These are phyloP conservation scores for Oncorhynchus gorbuscha DNA, from an alignment of 2,113 vertebrate species.

Conservation along the genomic window DNA sequence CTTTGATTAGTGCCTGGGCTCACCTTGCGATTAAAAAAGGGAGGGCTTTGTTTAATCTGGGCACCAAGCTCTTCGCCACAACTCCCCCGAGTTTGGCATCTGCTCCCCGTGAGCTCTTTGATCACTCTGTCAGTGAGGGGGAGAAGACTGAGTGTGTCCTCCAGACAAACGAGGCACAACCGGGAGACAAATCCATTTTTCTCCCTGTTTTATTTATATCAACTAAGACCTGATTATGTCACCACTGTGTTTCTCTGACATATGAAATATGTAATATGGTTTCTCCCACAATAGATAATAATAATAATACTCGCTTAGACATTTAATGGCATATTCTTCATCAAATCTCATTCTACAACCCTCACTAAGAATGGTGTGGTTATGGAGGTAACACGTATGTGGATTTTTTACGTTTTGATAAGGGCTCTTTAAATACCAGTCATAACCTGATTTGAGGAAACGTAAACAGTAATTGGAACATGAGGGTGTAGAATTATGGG, in stretches of 20 bases:
- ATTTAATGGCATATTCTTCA: background rate
- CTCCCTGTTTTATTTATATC: background rate
- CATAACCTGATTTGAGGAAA: background rate
- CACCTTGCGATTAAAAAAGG: background rate
- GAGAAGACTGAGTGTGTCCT: background rate
- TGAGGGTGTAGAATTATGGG: background rate
- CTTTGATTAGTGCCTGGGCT: background rate
- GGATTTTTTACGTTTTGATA: background rate
- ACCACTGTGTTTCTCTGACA: background rate
- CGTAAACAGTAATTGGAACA: background rate
- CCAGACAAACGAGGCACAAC: background rate
- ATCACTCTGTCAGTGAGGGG: background rate
- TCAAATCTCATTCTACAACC: background rate
- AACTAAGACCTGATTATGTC: conserved; percentile 4
- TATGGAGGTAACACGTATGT: background rate
- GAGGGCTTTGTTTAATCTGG: background rate
- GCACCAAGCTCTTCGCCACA: background rate
- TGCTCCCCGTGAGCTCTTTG: background rate
- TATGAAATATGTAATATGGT: background rate
- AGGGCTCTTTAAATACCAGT: background rate
- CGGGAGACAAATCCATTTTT: background rate
- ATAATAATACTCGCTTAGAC: background rate
- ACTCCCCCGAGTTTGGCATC: background rate
- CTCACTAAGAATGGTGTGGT: no score
- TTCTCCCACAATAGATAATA: background rate